Base-by-base conservation (phyloP, 2,113 vertebrate species). In the Athene noctua region DNA sequence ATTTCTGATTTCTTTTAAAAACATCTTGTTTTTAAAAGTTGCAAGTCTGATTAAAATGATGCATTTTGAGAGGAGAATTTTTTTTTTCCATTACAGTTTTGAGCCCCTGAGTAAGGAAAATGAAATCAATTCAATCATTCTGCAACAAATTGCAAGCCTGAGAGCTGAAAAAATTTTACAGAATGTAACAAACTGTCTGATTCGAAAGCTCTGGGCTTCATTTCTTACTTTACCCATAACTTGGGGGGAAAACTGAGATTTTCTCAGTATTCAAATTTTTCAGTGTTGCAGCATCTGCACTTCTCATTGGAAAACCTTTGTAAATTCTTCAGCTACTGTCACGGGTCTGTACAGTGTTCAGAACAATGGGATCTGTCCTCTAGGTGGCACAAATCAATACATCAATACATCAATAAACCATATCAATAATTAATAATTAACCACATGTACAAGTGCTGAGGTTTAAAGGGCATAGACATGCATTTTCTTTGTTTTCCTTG, bases 381-480 rank as follows among this genome's bases (percentile, higher is more conserved):
- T 32, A 23, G 88, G 82, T 91, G 95, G 92, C 88, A 94, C 73
- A 71, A 90, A 93, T 86, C 80, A 81, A 96, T 90, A 55, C 38
- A 55, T 57, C 65, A 20, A 70, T 63, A 82, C n/a, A 27, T 90
- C 93, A 95, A 86, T 97, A 95, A 96, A 96, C 84, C 93, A 9
- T 94, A 91, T 94, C 77, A 68, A 81, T 92, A 61, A 92, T 94
- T 92, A 96, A 96, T 96, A 59, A 93, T 94, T 94, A 96, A 96
- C 95, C 44, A 40, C 59, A 23, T 0, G 5, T 67, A 36, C 21
- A 73, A n/a, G 86, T 11, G 70, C 54, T 79, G 91, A 81, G 70
- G 97, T 95, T 91, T 96, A 96, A 97, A 97, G 96, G 95, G 92
- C 94, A 94, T 8, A 65, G 40, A 71, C 74, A 67, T 10, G 68